Base-by-base conservation (phyloP, 2,797 vertebrate species). In the Sparidentex hasta region DNA sequence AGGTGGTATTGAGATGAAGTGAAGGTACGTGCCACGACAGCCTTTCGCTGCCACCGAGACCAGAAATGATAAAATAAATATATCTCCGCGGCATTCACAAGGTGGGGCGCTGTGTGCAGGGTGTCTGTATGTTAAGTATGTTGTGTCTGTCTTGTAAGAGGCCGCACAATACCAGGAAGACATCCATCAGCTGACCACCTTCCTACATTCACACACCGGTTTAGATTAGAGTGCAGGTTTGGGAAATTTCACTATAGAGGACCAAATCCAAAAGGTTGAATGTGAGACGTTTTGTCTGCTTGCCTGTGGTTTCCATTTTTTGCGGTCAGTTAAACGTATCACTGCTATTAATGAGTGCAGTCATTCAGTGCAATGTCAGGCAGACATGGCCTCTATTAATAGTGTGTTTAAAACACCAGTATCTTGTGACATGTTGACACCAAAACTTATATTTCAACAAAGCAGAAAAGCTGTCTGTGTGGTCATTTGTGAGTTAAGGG, bases 61-160 rank as follows among this genome's bases (percentile, higher is more conserved):
- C 82, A 93, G 89, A 83, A 93, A 95, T 74, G 91, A 96, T 95
- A 94, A 96, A 96, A 96, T 95, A 94, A 96, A 96, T 93, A 95
- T 57, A 93, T 93, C 71, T 83, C 74, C 8, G 58, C 77, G 74
- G 83, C 18, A 20, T 57, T 68, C 27, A 11, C 18, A 7, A 41
- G 63, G 63, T 43, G 74, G 67, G 76, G 58, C 25, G 21, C 11
- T 58, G 47, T 33, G 43, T n/a, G 68, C 50, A 51, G 74, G 58
- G 78, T 79, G 78, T 76, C 48, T 84, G 68, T 50, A 66, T 68
- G 69, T 61, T 43, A 51, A 16, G 54, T 55, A 43, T 80, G 50
- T 67, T 68, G n/a, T 51, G 67, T 61, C 61, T 33, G 69, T 52
- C 46, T 68, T 67, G 21, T 47, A 57, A 23, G 47, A 27, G 46